phyloP scores from a whole-genome alignment of 2,113 vertebrate species.

The Oenanthe melanoleuca region DNA sequence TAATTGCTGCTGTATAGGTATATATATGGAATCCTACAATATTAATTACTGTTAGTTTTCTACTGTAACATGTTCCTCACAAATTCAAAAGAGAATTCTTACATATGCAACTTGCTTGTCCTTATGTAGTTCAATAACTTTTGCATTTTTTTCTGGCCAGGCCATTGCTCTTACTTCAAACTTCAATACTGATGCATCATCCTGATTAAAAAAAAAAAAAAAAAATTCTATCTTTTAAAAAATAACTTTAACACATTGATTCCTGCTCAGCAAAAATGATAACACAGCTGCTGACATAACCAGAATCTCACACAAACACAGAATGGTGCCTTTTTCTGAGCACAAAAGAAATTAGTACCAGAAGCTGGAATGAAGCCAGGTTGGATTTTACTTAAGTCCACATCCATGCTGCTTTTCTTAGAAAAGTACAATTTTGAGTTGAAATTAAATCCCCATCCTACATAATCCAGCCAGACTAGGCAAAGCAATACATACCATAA shows the following conservation, averaged over 20 bases:
- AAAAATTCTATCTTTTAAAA: neutral
- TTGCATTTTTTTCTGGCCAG: conserved; percentile 74
- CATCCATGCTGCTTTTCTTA: neutral
- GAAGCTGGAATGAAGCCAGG: conserved; percentile 33
- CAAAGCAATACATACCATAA: neutral
- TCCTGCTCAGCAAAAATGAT: neutral
- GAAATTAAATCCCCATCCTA: conserved; percentile 31
- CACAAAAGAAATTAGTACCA: conserved; percentile 19
- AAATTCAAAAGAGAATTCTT: conserved; percentile 49
- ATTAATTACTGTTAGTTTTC: neutral
- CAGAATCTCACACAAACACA: conserved; percentile 2
- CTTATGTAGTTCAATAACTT: conserved; percentile 77
- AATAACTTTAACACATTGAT: neutral
- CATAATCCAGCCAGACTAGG: neutral
- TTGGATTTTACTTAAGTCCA: conserved; percentile 15
- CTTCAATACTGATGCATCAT: conserved; percentile 79
- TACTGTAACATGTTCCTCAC: neutral
- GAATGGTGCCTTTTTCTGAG: neutral
- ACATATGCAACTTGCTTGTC: conserved; percentile 73
- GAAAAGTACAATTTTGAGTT: conserved; percentile 7
- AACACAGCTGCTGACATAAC: conserved; percentile 25
- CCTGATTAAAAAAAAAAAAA: conserved; percentile 70
- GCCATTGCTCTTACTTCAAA: conserved; percentile 78
- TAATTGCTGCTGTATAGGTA: neutral
- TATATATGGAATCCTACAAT: neutral